Evolutionary conservation across 2,113 vertebrate species (phyloP).

Genomic region (Sebastes fasciatus): DNA sequence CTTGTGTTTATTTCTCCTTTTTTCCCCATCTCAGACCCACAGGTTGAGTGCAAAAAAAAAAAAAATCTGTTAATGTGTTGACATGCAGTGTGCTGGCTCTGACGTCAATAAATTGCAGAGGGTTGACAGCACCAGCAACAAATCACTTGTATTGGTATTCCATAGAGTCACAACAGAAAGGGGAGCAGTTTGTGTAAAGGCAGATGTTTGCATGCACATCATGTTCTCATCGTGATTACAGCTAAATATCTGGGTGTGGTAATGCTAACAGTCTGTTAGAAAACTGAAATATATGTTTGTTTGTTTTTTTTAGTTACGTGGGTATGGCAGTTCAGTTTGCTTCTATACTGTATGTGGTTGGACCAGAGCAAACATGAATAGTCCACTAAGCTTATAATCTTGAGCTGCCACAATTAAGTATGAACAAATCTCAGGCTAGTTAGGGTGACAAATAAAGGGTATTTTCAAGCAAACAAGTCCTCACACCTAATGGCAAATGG

Average conservation of each 20-base stretch:
- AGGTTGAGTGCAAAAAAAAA: conserved; percentile 10
- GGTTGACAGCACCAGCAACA: background rate
- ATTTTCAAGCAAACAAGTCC: background rate
- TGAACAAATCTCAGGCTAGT: background rate
- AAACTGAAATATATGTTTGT: background rate
- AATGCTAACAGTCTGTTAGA: background rate
- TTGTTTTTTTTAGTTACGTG: background rate
- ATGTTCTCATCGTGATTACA: background rate
- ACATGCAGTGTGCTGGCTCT: conserved; percentile 9
- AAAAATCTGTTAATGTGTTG: conserved; percentile 32
- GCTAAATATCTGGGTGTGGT: background rate
- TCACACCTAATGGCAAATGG: background rate
- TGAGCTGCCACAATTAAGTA: background rate
- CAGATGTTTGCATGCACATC: background rate
- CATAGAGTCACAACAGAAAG: background rate
- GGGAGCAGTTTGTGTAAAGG: background rate
- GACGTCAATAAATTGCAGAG: background rate
- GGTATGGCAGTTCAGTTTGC: background rate
- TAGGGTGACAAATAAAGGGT: background rate
- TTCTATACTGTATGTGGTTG: background rate
- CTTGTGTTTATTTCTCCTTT: conserved; percentile 31
- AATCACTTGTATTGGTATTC: background rate
- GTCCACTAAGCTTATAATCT: background rate
- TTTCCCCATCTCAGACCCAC: conserved; percentile 1
- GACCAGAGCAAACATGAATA: background rate